Evolutionary conservation across 2,888 invertebrate genomes (phyloP).

Genomic region (Pecten maximus): DNA sequence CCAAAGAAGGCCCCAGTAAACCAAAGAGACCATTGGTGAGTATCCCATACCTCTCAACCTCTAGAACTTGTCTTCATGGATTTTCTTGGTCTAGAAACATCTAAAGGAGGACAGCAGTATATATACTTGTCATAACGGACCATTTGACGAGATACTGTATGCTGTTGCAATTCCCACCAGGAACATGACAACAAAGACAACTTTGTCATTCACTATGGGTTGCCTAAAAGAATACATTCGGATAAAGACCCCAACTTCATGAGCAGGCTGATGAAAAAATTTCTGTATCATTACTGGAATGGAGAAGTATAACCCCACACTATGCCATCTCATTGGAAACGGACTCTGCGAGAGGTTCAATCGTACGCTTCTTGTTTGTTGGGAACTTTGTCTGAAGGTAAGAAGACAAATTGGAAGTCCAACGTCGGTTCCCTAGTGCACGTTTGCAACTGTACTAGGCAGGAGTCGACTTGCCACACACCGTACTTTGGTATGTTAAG

Average conservation of each 20-base stretch:
- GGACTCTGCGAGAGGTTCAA: neutral
- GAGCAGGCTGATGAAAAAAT: neutral
- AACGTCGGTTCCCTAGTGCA: neutral
- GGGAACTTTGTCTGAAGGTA: neutral
- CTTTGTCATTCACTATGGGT: neutral
- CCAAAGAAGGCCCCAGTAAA: no score
- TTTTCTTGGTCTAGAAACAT: neutral
- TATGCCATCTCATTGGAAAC: neutral
- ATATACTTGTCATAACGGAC: no score
- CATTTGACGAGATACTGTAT: no score
- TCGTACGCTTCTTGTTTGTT: neutral
- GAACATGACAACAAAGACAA: neutral
- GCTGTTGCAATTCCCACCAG: no score
- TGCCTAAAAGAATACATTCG: neutral
- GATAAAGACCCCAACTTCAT: neutral
- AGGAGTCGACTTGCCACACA: neutral
- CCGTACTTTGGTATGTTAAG: neutral
- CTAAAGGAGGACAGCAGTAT: neutral
- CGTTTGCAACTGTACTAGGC: neutral
- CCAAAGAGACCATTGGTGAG: constrained; percentile 4
- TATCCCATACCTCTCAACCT: neutral
- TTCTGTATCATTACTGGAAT: neutral
- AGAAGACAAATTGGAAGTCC: neutral
- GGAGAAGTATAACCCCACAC: neutral
- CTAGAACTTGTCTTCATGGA: constrained; percentile 7